Conservation (phyloP, 2,797 vertebrate species). For the Phalanger gymnotis region DNA sequence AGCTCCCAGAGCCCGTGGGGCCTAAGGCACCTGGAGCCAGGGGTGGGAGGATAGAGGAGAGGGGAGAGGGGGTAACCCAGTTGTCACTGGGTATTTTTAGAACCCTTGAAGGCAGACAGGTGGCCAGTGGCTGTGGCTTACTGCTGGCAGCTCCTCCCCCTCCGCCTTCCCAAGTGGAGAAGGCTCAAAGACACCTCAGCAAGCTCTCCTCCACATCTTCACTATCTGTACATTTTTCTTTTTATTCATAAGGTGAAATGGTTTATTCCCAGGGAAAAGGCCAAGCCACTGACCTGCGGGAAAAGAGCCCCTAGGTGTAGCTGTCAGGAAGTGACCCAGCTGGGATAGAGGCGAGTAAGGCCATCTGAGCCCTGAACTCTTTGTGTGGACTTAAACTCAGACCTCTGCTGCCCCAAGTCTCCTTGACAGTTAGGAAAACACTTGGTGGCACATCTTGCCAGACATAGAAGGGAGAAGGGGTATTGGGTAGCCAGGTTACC, state of each 20-base stretch:
- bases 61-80: not conserved
- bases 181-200: not conserved
- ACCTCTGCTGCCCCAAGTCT: not conserved
- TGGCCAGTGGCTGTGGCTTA: not conserved
- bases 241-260: constrained; percentile 39
- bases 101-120: not conserved
- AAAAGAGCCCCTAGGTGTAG: not conserved
- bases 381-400: not conserved
- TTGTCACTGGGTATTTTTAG: constrained; percentile 34
- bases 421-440: not conserved
- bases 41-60: not conserved
- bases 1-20: not conserved
- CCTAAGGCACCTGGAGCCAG: not conserved
- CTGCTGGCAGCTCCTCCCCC: not conserved
- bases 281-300: not conserved
- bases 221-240: not conserved
- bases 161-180: not conserved
- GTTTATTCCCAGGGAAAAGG: constrained; percentile 50
- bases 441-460: not conserved
- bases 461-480: not conserved
- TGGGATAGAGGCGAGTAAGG: not conserved
- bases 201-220: not conserved
- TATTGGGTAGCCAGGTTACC: not conserved
- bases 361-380: not conserved
- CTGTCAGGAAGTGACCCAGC: not conserved